These are phyloP conservation scores for Euglossa dilemma DNA, from an alignment of 1,140 invertebrate species.

Conservation along the genomic window DNA sequence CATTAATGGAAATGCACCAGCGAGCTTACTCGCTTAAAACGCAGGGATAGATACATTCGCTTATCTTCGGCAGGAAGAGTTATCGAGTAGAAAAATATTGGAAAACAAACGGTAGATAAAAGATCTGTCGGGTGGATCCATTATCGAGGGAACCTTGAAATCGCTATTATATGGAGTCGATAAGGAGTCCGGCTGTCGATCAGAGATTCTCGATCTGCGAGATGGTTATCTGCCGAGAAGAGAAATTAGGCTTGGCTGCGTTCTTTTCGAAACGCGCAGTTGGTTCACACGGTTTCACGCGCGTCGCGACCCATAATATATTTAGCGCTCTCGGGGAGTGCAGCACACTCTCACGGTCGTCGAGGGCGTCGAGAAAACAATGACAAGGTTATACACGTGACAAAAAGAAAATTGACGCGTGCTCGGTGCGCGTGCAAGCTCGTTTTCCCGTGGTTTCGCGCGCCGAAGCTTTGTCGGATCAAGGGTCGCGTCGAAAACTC, in stretches of 20 bases:
- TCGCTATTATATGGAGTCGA: too few relatives aligned
- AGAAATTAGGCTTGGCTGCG: neutral
- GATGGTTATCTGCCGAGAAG: too few relatives aligned
- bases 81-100: too few relatives aligned
- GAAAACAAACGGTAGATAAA: neutral
- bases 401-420: slow-evolving; percentile 40
- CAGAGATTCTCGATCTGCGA: too few relatives aligned
- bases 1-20: too few relatives aligned
- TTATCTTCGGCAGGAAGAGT: too few relatives aligned
- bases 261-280: neutral
- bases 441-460: slow-evolving; percentile 20
- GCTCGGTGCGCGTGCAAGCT: neutral
- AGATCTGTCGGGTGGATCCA: neutral
- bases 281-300: neutral
- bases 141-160: too few relatives aligned
- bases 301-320: slow-evolving; percentile 9
- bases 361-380: slow-evolving; percentile 19
- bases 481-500: slow-evolving; percentile 39
- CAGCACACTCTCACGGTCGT: slow-evolving; percentile 11
- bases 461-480: slow-evolving; percentile 37
- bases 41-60: too few relatives aligned
- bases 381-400: slow-evolving; percentile 33
- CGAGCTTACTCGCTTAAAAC: too few relatives aligned
- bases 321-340: neutral
- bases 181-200: too few relatives aligned